Conservation (phyloP, 2,113 vertebrate genomes). For the Felis chaus region DNA sequence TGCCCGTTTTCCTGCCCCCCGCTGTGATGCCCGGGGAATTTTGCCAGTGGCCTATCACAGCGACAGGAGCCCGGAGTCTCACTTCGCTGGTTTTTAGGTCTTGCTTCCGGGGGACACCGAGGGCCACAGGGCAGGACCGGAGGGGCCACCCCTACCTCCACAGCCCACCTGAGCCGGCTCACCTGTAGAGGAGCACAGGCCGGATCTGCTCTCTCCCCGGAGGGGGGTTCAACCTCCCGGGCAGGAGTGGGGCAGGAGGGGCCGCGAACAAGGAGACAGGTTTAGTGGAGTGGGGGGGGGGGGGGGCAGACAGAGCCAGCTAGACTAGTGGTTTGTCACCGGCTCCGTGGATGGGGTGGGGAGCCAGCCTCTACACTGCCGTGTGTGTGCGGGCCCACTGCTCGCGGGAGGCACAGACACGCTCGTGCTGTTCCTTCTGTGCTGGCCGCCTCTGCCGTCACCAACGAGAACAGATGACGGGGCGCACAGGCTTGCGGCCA, state of each 20-base stretch:
- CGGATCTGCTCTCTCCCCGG: neutral
- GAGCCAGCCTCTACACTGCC: rapidly evolving
- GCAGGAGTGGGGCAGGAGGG: neutral
- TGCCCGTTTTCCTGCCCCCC: neutral
- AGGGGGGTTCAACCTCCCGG: neutral
- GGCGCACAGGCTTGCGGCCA: neutral
- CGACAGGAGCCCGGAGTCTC: neutral
- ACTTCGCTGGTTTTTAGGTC: rapidly evolving
- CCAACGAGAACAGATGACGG: rapidly evolving
- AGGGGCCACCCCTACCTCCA: neutral
- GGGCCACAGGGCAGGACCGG: neutral
- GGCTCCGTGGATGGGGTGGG: neutral
- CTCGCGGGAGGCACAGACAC: rapidly evolving
- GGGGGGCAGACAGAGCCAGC: rapidly evolving
- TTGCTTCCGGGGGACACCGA: neutral
- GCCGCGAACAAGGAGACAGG: too few relatives aligned
- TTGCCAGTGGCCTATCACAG: neutral
- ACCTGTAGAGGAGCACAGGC: rapidly evolving
- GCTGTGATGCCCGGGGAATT: rapidly evolving
- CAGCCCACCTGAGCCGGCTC: too few relatives aligned
- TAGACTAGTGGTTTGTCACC: neutral
- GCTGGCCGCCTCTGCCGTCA: rapidly evolving
- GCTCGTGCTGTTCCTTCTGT: rapidly evolving
- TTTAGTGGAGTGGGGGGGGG: rapidly evolving
- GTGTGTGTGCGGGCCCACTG: rapidly evolving